A percentile compares a stretch with the other conserved stretches of the same genome.
Evolutionary conservation across 2,888 invertebrate species (phyloP).

Genomic region (Bombyx huttoni): DNA sequence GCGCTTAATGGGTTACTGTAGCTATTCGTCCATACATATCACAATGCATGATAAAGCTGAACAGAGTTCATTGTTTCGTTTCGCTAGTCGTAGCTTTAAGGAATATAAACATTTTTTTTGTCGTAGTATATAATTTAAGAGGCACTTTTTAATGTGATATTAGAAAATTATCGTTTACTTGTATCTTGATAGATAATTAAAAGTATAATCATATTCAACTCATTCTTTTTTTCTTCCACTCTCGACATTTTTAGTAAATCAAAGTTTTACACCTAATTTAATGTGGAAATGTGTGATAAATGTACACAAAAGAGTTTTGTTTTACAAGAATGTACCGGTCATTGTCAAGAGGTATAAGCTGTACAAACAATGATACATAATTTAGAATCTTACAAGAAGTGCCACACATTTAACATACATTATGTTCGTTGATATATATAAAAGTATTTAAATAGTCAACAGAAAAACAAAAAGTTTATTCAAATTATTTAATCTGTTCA

Average conservation of each 20-base stretch:
- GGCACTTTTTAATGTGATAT: slow-evolving; percentile 65
- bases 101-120: slow-evolving; percentile 20
- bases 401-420: too few species aligned
- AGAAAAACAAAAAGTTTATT: too few species aligned
- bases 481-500: slow-evolving; percentile 1
- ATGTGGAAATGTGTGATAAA: too few species aligned
- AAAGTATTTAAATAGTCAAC: too few species aligned
- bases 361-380: too few species aligned
- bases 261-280: too few species aligned
- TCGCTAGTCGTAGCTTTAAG: slow-evolving; percentile 64
- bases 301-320: too few species aligned
- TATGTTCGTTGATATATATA: too few species aligned
- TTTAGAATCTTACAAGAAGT: too few species aligned
- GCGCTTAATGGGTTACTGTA: slow-evolving; percentile 4
- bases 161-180: slow-evolving; percentile 52
- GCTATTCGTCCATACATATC: slow-evolving; percentile 44
- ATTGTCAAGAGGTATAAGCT: too few species aligned
- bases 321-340: too few species aligned
- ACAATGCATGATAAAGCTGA: slow-evolving; percentile 47
- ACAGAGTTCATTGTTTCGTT: slow-evolving; percentile 44
- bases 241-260: too few species aligned
- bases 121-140: slow-evolving; percentile 25
- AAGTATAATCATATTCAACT: slow-evolving; percentile 6
- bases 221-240: not conserved
- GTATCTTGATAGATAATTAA: slow-evolving; percentile 34